phyloP scores from a whole-genome alignment of 2,113 vertebrate species.

The Otus sunia region DNA sequence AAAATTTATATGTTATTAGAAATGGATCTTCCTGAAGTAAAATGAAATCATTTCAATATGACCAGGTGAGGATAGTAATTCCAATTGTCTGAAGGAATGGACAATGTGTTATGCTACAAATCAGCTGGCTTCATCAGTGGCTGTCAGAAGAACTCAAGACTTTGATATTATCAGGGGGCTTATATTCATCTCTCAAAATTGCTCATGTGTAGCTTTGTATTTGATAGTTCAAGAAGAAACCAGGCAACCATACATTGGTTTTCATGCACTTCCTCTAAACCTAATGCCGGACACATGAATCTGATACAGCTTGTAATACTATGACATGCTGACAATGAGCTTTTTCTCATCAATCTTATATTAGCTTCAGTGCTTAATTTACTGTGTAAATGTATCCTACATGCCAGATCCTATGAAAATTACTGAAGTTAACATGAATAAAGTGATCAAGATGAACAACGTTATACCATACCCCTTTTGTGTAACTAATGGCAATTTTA shows the following conservation, averaged over 20 bases:
- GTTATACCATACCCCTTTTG: neutral
- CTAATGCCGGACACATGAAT: neutral
- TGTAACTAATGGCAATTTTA: neutral
- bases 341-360: neutral
- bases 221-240: slow-evolving; percentile 33
- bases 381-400: neutral
- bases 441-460: neutral
- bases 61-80: neutral
- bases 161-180: slow-evolving; percentile 30
- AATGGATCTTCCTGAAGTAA: neutral
- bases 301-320: neutral
- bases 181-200: slow-evolving; percentile 24
- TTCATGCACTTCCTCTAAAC: neutral
- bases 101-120: neutral
- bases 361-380: neutral
- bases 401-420: neutral
- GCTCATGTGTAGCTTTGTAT: slow-evolving; percentile 35
- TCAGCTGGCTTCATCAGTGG: slow-evolving; percentile 14
- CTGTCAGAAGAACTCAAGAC: slow-evolving; percentile 27
- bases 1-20: neutral
- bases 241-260: slow-evolving; percentile 20
- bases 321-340: neutral
- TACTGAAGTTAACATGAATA: neutral
- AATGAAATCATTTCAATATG: neutral
- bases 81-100: neutral